Conservation (phyloP, 2,113 vertebrate species). For the Sceloporus undulatus region DNA sequence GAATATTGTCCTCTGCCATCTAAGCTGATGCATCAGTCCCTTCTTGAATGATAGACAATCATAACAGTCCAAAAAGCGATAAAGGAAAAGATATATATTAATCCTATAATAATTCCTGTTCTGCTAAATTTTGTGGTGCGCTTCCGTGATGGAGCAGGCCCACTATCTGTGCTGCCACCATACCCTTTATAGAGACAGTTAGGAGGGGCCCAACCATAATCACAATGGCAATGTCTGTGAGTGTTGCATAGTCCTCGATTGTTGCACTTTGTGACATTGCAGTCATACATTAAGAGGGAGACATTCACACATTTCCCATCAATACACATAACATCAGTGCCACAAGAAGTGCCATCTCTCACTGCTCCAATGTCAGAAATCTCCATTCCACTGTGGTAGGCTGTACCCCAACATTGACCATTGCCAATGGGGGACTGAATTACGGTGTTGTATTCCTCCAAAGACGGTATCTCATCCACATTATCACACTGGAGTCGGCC, state of each 20-base stretch:
- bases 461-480: background rate
- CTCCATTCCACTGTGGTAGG: background rate
- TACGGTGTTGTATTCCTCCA: slow-evolving; percentile 31
- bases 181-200: slow-evolving; percentile 80
- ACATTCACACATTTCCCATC: fast-evolving
- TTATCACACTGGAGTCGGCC: slow-evolving; percentile 55
- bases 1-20: background rate
- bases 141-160: slow-evolving; percentile 71
- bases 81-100: background rate
- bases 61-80: background rate
- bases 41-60: background rate
- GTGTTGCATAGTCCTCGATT: slow-evolving; percentile 84
- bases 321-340: background rate
- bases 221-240: slow-evolving; percentile 89
- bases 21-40: background rate
- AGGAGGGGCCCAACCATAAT: slow-evolving; percentile 81
- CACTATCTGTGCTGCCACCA: slow-evolving; percentile 88
- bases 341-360: slow-evolving; percentile 25
- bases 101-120: background rate
- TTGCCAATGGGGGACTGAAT: slow-evolving; percentile 11
- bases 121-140: background rate
- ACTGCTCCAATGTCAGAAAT: background rate
- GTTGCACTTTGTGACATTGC: slow-evolving; percentile 27
- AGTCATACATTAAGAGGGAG: slow-evolving; percentile 10
- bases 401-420: slow-evolving; percentile 28